A percentile compares a stretch with the other conserved stretches of the same genome.
Evolutionary conservation across 2,113 vertebrate genomes (phyloP).

Genomic region (Ondatra zibethicus): DNA sequence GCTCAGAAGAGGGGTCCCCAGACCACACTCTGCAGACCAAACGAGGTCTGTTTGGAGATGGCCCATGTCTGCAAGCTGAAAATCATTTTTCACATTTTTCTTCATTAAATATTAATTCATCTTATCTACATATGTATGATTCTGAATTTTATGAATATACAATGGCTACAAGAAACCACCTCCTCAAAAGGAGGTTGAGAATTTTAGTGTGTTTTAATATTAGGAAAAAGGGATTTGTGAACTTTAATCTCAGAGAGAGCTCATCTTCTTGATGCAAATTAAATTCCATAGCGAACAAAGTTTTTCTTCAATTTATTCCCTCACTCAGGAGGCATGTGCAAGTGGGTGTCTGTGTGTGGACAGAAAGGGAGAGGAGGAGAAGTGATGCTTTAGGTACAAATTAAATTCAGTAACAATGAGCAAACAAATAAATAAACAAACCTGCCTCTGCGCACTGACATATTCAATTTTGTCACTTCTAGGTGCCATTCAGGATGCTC

Average conservation of each 20-base stretch:
- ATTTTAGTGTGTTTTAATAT: conserved; percentile 8
- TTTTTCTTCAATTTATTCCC: not conserved
- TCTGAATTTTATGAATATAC: conserved; percentile 7
- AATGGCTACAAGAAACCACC: not conserved
- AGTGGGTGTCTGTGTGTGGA: not conserved
- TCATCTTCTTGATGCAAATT: not conserved
- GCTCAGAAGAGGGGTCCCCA: not conserved
- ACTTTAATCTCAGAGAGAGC: conserved; percentile 6
- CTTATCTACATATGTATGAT: not conserved
- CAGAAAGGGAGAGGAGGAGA: rapidly evolving
- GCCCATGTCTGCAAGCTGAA: not conserved
- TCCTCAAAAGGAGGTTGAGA: conserved; percentile 38
- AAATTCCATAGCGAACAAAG: not conserved
- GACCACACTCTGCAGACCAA: not conserved
- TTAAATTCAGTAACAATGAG: not conserved
- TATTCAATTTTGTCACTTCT: not conserved
- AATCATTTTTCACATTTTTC: not conserved
- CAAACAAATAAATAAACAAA: not conserved
- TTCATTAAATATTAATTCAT: conserved; percentile 20
- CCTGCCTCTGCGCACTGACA: not conserved
- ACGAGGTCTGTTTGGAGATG: not conserved
- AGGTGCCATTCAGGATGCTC: not conserved
- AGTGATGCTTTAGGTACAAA: not conserved
- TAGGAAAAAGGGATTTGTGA: not conserved
- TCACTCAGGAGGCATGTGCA: not conserved